Percentiles rank a stretch among this genome's conserved stretches.
phyloP scores from a whole-genome alignment of 2,888 invertebrate species.

The Celastrina argiolus region DNA sequence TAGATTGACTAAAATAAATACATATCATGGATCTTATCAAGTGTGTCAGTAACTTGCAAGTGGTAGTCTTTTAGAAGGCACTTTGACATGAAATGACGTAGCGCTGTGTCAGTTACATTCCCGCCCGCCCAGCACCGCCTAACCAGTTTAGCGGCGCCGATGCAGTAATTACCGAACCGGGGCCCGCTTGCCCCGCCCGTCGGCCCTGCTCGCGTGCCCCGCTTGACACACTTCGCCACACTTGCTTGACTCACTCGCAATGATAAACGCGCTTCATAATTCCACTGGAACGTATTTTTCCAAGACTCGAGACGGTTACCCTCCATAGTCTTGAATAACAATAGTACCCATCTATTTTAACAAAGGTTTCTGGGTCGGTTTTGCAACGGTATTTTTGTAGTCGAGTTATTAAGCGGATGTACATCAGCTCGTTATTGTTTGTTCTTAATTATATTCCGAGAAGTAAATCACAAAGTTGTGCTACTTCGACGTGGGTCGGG shows the following conservation, averaged over 20 bases:
- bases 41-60: neutral
- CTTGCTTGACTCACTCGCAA: slow-evolving; percentile 42
- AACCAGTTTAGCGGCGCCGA: slow-evolving; percentile 62
- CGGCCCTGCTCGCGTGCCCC: slow-evolving; percentile 44
- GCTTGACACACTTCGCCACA: slow-evolving; percentile 46
- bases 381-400: slow-evolving; percentile 56
- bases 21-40: too few species aligned
- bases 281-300: slow-evolving; percentile 42
- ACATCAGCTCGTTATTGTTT: neutral
- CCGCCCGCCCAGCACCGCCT: slow-evolving; percentile 39
- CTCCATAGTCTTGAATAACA: slow-evolving; percentile 56
- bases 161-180: slow-evolving; percentile 67
- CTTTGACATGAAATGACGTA: slow-evolving; percentile 26
- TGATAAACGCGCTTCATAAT: slow-evolving; percentile 45
- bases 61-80: neutral
- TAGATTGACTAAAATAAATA: too few species aligned
- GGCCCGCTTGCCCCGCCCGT: slow-evolving; percentile 43
- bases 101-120: slow-evolving; percentile 30
- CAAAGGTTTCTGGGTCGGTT: slow-evolving; percentile 63
- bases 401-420: slow-evolving; percentile 17
- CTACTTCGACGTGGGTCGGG: neutral
- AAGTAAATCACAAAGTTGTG: neutral
- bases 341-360: slow-evolving; percentile 50
- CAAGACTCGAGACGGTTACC: slow-evolving; percentile 48
- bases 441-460: slow-evolving; percentile 12